Base-by-base conservation (phyloP, 2,797 vertebrate species). In the Sebastes kiyomatsui region DNA sequence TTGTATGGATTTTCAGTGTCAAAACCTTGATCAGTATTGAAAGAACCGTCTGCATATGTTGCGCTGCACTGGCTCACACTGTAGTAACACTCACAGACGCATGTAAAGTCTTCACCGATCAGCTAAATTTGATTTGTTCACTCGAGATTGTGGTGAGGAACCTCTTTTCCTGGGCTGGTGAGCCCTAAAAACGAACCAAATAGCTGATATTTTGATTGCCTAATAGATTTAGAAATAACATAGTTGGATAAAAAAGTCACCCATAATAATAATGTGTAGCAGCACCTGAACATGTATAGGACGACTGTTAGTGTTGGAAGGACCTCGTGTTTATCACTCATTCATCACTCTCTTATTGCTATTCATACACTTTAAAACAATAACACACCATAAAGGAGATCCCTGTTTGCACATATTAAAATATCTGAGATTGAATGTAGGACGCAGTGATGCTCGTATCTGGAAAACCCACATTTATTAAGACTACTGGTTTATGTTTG, bases 231-330 rank as follows among this genome's bases (percentile, higher is more conserved):
- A 88, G 70, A 71, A 69, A 55, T 70, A 25, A 56, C 55, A 52
- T 71, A 79, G 55, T 60, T 78, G 42, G 38, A 60, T 79, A 52
- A 18, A 74, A 32, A 74, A 82, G 27, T 75, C 68, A 81, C 79
- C 61, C 56, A 54, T 84, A n/a, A 52, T n/a, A 52, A 52, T 52
- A 52, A n/a, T 72, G 83, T 90, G 93, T 92, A 94, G 90, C 89
- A 90, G 79, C 85, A 83, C 78, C 80, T 84, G 83, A 84, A 83
- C 79, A 82, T 87, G 82, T 74, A 88, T 38, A 42, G 88, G 70
- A 91, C 18, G 85, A 94, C 89, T 88, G 91, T 93, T 93, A 88
- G 84, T 83, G 78, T 85, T 71, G 86, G 80, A 77, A 83, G 79
- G 79, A 86, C 68, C 69, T 81, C 56, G 20, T 65, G 71, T 87